phyloP scores from a whole-genome alignment of 2,888 invertebrate genomes.

The Cephus spinipes region DNA sequence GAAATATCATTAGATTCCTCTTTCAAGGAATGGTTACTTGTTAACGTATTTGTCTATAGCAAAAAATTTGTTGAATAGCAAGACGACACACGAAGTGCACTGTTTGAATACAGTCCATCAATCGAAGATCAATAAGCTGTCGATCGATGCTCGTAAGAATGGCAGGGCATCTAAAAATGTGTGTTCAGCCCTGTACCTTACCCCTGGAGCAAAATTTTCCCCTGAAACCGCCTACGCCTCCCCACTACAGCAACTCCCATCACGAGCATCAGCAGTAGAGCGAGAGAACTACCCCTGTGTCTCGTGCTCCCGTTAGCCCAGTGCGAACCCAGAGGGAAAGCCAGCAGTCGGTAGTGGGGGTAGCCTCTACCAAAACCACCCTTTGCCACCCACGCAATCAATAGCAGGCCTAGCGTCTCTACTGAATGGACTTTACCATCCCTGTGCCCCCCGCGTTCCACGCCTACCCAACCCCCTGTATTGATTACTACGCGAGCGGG shows the following conservation, averaged over 20 bases:
- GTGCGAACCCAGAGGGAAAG: constrained; percentile 36
- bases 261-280: background rate
- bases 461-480: constrained; percentile 53
- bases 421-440: constrained; percentile 65
- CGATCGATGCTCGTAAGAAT: background rate
- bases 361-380: constrained; percentile 27
- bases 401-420: constrained; percentile 59
- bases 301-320: constrained; percentile 23
- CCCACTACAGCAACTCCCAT: background rate
- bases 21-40: background rate
- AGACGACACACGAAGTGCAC: background rate
- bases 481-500: constrained; percentile 60
- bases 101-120: background rate
- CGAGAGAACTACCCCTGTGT: background rate
- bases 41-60: background rate
- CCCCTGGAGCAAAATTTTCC: background rate
- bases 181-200: background rate
- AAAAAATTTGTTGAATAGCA: background rate
- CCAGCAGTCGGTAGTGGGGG: constrained; percentile 33
- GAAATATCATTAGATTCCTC: too few species aligned
- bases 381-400: constrained; percentile 61
- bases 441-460: constrained; percentile 53
- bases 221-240: constrained; percentile 2
- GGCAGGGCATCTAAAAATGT: background rate
- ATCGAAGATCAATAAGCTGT: background rate